phyloP scores from a whole-genome alignment of 2,113 vertebrate genomes.

The Theristicus caerulescens region DNA sequence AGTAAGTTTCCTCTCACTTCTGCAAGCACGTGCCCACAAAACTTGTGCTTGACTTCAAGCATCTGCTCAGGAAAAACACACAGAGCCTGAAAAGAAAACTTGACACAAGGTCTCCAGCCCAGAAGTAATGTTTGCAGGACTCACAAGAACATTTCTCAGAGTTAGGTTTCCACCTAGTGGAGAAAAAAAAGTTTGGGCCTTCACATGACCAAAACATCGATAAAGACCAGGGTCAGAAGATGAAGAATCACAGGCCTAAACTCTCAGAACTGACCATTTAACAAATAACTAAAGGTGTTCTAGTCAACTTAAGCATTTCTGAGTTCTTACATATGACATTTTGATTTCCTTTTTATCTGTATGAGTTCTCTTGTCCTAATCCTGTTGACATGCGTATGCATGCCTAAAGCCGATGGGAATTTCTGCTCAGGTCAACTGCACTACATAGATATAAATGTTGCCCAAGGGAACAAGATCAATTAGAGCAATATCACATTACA shows the following conservation, averaged over 20 bases:
- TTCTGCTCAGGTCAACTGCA: background rate
- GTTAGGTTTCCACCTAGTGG: conserved; percentile 38
- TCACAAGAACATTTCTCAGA: background rate
- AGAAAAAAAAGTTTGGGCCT: background rate
- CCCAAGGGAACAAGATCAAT: accelerated
- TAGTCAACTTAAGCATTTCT: background rate
- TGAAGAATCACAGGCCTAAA: background rate
- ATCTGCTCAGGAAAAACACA: background rate
- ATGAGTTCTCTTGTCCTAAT: background rate
- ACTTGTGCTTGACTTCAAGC: background rate
- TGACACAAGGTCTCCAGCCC: background rate
- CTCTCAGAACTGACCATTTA: background rate
- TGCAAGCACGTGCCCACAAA: background rate
- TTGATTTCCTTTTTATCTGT: background rate
- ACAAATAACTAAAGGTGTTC: background rate
- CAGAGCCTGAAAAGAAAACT: background rate
- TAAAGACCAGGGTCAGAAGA: background rate
- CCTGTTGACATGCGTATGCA: background rate
- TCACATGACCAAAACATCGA: background rate
- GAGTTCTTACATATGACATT: background rate
- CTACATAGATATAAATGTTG: background rate
- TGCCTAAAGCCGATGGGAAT: background rate
- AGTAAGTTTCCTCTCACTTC: background rate
- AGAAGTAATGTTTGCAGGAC: background rate
- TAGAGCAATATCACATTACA: background rate